phyloP scores from a whole-genome alignment of 2,888 invertebrate species.

The Athripsodes cinereus region DNA sequence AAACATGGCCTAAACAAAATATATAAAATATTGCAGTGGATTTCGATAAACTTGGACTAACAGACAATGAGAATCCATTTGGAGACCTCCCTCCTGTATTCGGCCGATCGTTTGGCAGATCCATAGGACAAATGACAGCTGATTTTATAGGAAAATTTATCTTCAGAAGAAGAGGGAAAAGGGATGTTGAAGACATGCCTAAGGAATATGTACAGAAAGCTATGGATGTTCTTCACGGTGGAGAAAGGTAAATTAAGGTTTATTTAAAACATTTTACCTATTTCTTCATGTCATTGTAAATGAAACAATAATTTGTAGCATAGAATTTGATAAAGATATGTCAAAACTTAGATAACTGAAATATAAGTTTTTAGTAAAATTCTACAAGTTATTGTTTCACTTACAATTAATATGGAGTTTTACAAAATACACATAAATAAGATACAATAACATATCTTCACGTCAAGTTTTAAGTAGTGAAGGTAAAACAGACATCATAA shows the following conservation, averaged over 20 bases:
- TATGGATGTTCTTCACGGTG: slow-evolving; percentile 62
- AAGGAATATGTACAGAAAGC: slow-evolving; percentile 37
- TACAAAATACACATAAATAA: no score
- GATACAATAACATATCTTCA: no score
- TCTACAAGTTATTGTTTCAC: no score
- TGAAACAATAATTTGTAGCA: no score
- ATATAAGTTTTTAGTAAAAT: no score
- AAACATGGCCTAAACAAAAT: no score
- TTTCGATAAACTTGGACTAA: slow-evolving; percentile 76
- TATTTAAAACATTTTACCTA: background rate
- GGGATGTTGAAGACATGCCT: slow-evolving; percentile 36
- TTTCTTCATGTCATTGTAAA: no score
- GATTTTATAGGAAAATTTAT: slow-evolving; percentile 70
- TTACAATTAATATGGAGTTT: no score
- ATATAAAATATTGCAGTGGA: slow-evolving; percentile 56
- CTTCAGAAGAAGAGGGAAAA: slow-evolving; percentile 53
- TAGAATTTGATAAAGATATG: no score
- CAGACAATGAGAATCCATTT: slow-evolving; percentile 84
- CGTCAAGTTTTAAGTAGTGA: no score
- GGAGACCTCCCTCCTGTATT: slow-evolving; percentile 73
- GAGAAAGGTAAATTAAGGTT: slow-evolving; percentile 52
- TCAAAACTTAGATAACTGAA: no score
- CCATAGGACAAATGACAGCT: slow-evolving; percentile 63
- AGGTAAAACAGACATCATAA: no score
- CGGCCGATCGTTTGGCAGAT: slow-evolving; percentile 68